Conservation (phyloP, 92 coral and sea anemone species). For the Zoanthus sansibaricus region DNA sequence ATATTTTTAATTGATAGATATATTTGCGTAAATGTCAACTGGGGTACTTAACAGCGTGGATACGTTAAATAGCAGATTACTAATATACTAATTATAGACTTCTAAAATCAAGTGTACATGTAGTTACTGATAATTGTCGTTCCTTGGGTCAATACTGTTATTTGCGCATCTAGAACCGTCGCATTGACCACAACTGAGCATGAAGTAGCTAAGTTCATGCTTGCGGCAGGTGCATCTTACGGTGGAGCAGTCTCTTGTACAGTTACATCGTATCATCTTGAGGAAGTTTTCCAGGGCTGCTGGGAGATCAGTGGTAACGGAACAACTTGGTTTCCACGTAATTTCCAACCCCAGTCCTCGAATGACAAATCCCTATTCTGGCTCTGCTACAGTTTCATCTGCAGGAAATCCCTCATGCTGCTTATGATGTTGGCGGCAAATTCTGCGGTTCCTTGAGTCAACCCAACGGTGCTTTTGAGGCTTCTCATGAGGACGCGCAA, state of each 20-base stretch:
- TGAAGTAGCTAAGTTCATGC: slow-evolving; percentile 33
- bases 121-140: slow-evolving; percentile 13
- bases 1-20: too few relatives aligned
- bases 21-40: too few relatives aligned
- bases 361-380: too few relatives aligned
- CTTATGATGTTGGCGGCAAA: too few relatives aligned
- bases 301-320: too few relatives aligned
- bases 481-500: slow-evolving; percentile 62
- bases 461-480: slow-evolving; percentile 58
- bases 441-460: slow-evolving; percentile 52
- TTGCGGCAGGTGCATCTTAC: slow-evolving; percentile 62
- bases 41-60: too few relatives aligned
- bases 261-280: too few relatives aligned
- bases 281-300: neutral
- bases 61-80: too few relatives aligned
- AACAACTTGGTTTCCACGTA: too few relatives aligned
- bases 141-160: neutral
- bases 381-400: too few relatives aligned
- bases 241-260: neutral
- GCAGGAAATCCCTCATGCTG: too few relatives aligned
- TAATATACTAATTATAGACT: neutral
- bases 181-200: neutral
- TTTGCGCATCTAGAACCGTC: neutral
- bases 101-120: neutral
- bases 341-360: too few relatives aligned